phyloP scores from a whole-genome alignment of 2,888 invertebrate species.

The Orthosia gracilis region DNA sequence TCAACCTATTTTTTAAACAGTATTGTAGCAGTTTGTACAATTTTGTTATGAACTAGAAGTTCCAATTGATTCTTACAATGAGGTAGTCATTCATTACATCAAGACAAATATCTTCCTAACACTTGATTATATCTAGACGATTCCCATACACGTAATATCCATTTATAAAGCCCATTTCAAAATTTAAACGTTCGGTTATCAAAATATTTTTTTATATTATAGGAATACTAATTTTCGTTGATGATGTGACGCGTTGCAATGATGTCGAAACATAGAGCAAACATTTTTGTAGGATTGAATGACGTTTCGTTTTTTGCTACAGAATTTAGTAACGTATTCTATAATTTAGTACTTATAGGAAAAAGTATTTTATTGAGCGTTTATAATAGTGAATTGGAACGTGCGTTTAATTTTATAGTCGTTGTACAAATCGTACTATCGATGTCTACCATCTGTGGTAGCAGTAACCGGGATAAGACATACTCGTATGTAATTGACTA shows the following conservation, averaged over 20 bases:
- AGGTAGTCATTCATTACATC: conserved; percentile 81
- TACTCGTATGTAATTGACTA: neutral
- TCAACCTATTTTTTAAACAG: conserved; percentile 59
- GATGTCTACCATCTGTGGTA: conserved; percentile 31
- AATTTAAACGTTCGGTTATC: conserved; percentile 79
- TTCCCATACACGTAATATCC: conserved; percentile 79
- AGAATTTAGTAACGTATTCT: conserved; percentile 34
- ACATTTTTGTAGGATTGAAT: conserved; percentile 27
- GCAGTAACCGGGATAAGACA: neutral
- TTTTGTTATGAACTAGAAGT: conserved; percentile 70
- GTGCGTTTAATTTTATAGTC: conserved; percentile 47
- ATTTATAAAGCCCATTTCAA: conserved; percentile 82
- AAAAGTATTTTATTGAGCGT: conserved; percentile 51
- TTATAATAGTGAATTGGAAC: conserved; percentile 39
- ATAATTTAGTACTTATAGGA: conserved; percentile 34
- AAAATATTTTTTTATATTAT: conserved; percentile 77
- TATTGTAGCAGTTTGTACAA: conserved; percentile 75
- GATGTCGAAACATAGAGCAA: conserved; percentile 43
- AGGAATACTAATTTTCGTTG: conserved; percentile 75
- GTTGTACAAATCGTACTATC: conserved; percentile 51
- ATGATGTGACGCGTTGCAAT: conserved; percentile 57
- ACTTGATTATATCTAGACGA: conserved; percentile 71
- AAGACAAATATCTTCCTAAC: conserved; percentile 74
- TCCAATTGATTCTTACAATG: conserved; percentile 75
- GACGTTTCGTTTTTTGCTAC: conserved; percentile 6